Evolutionary conservation across 2,113 vertebrate species (phyloP).

Genomic region (Tenebrosternarchus preto): DNA sequence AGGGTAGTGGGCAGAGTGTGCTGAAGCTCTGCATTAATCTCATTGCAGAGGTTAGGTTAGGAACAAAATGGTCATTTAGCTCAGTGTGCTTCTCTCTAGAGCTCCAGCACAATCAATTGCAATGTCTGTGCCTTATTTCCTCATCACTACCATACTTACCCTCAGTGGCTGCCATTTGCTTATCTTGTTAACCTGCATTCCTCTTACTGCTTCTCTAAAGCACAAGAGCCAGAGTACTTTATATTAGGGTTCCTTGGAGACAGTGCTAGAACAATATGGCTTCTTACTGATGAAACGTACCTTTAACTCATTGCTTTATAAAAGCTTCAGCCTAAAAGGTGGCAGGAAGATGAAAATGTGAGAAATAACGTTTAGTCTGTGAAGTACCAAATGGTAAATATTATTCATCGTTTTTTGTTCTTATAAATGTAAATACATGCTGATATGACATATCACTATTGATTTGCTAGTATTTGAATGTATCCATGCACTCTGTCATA

Average conservation of each 20-base stretch:
- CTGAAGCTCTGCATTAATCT: slow-evolving; percentile 54
- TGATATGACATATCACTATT: no score
- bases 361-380: no score
- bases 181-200: slow-evolving; percentile 37
- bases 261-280: not conserved
- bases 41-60: slow-evolving; percentile 41
- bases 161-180: slow-evolving; percentile 17
- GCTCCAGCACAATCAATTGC: slow-evolving; percentile 37
- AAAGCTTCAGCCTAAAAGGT: not conserved
- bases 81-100: slow-evolving; percentile 34
- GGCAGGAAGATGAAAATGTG: not conserved
- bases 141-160: slow-evolving; percentile 41
- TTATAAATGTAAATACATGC: no score
- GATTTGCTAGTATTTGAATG: no score
- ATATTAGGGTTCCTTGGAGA: slow-evolving; percentile 3
- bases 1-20: slow-evolving; percentile 21
- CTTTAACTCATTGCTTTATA: not conserved
- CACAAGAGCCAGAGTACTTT: not conserved
- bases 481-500: no score
- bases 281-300: not conserved
- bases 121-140: slow-evolving; percentile 44
- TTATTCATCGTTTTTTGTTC: no score
- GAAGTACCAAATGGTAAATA: no score
- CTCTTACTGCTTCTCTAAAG: slow-evolving; percentile 10
- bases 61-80: slow-evolving; percentile 47